Evolutionary conservation across 2,888 invertebrate genomes (phyloP).

Genomic region (Heliconius cydno): DNA sequence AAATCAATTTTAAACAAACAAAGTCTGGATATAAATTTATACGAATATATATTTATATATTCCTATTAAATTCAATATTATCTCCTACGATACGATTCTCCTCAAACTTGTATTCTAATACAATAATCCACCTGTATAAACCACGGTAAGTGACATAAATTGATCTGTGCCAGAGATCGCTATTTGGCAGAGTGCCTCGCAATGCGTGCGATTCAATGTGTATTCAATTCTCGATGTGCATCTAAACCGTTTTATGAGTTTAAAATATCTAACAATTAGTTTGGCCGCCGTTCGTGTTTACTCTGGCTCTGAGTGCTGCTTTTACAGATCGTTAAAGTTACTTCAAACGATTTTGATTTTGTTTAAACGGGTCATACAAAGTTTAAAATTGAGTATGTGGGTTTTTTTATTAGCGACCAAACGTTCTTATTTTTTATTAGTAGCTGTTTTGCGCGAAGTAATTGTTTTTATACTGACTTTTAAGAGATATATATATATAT

Average conservation of each 20-base stretch:
- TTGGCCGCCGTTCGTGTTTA: constrained; percentile 25
- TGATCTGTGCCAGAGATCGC: constrained; percentile 32
- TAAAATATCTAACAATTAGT: constrained; percentile 40
- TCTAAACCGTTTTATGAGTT: constrained; percentile 42
- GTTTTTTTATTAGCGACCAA: neutral
- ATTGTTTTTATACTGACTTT: neutral
- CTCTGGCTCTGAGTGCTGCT: constrained; percentile 17
- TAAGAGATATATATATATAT: neutral
- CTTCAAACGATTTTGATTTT: constrained; percentile 27
- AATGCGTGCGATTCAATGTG: constrained; percentile 41
- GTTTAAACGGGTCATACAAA: constrained; percentile 4
- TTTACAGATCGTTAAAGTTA: constrained; percentile 22
- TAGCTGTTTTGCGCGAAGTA: neutral
- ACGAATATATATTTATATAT: too few species aligned
- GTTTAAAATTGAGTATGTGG: neutral
- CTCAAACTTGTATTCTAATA: constrained; percentile 6
- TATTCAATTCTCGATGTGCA: constrained; percentile 39
- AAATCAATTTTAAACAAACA: neutral
- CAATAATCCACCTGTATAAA: neutral
- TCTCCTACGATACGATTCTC: neutral
- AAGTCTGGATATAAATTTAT: too few species aligned
- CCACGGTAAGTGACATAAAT: constrained; percentile 30
- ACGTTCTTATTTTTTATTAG: neutral
- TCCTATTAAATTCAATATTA: neutral
- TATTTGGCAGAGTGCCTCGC: constrained; percentile 46